A percentile compares a stretch with the other conserved stretches of the same genome.
These are phyloP conservation scores for Aspidapion aeneum DNA, from an alignment of 2,888 invertebrate genomes.

Conservation along the genomic window DNA sequence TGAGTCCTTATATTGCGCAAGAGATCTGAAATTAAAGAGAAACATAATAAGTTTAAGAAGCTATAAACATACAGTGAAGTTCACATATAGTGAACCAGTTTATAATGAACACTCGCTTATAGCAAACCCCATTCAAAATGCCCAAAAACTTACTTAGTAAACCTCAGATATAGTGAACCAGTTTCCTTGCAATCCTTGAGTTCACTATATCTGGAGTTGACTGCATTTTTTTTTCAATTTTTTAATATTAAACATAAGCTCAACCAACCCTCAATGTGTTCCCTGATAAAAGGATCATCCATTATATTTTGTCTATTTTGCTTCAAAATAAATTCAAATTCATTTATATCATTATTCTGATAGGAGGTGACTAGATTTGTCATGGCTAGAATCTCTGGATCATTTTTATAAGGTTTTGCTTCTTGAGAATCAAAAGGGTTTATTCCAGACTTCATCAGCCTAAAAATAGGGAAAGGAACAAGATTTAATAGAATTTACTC, in stretches of 20 bases:
- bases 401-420: slow-evolving; percentile 99
- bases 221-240: no score
- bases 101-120: no score
- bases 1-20: slow-evolving; percentile 94
- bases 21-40: slow-evolving; percentile 61
- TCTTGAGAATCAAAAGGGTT: slow-evolving; percentile 99
- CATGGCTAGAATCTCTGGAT: slow-evolving; percentile 99
- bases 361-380: slow-evolving; percentile 96
- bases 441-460: slow-evolving; percentile 98
- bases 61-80: background rate
- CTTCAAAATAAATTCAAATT: slow-evolving; percentile 94
- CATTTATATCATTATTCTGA: slow-evolving; percentile 97
- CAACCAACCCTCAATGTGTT: slow-evolving; percentile 85
- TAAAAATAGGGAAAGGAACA: no score
- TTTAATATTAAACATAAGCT: no score
- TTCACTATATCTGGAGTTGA: no score
- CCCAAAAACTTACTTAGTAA: no score
- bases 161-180: no score
- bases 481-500: background rate
- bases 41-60: background rate
- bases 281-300: slow-evolving; percentile 98
- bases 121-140: background rate
- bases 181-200: no score
- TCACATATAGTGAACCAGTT: no score
- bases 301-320: slow-evolving; percentile 94